phyloP scores from a whole-genome alignment of 2,888 invertebrate genomes.

The Lasius fuliginosus region DNA sequence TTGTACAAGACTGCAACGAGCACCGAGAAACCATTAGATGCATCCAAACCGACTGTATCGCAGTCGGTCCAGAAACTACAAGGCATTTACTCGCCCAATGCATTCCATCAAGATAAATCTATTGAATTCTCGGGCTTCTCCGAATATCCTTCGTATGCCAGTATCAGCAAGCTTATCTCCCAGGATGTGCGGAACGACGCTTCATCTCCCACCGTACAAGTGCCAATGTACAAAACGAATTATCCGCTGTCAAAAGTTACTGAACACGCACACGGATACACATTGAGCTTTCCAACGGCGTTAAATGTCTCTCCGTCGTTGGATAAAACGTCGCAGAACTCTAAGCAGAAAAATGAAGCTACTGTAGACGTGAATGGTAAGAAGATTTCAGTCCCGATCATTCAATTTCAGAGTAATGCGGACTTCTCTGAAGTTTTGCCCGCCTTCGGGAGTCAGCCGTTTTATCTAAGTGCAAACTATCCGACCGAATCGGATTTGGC shows the following conservation, averaged over 20 bases:
- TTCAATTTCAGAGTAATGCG: slow-evolving; percentile 70
- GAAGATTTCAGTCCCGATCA: slow-evolving; percentile 71
- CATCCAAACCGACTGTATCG: slow-evolving; percentile 30
- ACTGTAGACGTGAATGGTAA: slow-evolving; percentile 62
- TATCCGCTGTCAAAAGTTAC: slow-evolving; percentile 45
- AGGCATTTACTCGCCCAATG: slow-evolving; percentile 11
- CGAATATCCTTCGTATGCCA: slow-evolving; percentile 23
- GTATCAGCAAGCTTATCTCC: slow-evolving; percentile 8
- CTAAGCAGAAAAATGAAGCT: slow-evolving; percentile 31
- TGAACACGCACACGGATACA: slow-evolving; percentile 41
- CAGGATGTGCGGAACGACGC: neutral
- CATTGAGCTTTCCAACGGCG: slow-evolving; percentile 45
- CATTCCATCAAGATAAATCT: slow-evolving; percentile 21
- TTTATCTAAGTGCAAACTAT: slow-evolving; percentile 70
- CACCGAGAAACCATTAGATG: slow-evolving; percentile 23
- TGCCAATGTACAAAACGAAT: slow-evolving; percentile 68
- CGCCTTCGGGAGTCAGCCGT: slow-evolving; percentile 74
- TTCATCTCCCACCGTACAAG: slow-evolving; percentile 34
- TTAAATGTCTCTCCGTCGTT: slow-evolving; percentile 31
- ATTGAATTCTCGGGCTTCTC: slow-evolving; percentile 32
- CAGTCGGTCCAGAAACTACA: slow-evolving; percentile 30
- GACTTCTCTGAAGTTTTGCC: slow-evolving; percentile 69
- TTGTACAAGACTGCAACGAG: slow-evolving; percentile 49
- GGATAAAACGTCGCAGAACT: slow-evolving; percentile 28
- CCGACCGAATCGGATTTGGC: slow-evolving; percentile 71